A percentile compares a stretch with the other conserved stretches of the same genome.
Evolutionary conservation across 2,113 vertebrate species (phyloP).

Genomic region (Pholis gunnellus): DNA sequence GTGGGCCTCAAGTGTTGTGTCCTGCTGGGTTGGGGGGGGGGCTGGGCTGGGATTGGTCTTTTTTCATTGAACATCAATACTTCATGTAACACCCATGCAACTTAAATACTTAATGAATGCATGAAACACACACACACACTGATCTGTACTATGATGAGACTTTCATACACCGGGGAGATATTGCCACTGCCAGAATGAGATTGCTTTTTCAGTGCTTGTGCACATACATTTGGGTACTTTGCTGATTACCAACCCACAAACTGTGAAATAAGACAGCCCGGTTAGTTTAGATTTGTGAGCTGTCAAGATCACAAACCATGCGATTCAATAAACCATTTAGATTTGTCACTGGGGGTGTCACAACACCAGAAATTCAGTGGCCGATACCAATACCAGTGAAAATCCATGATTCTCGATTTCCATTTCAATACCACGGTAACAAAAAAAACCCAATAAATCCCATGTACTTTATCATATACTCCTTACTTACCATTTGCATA

Average conservation of each 20-base stretch:
- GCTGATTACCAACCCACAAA: neutral
- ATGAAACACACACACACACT: neutral
- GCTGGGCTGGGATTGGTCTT: slow-evolving; percentile 13
- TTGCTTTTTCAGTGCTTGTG: neutral
- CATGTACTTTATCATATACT: neutral
- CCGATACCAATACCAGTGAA: neutral
- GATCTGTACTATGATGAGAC: too few relatives aligned
- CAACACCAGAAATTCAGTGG: neutral
- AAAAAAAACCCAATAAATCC: neutral
- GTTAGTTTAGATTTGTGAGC: neutral
- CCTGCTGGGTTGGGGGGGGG: neutral
- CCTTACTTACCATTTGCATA: neutral
- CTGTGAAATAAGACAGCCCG: neutral
- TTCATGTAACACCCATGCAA: neutral
- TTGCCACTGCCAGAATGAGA: neutral
- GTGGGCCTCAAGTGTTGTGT: slow-evolving; percentile 24
- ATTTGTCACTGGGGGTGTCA: neutral
- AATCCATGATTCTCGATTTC: too few relatives aligned
- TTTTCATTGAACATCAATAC: neutral
- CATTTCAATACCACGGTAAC: too few relatives aligned
- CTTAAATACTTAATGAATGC: neutral
- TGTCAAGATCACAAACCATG: neutral
- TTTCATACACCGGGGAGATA: neutral
- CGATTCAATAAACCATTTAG: neutral
- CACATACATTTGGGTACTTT: neutral